Conservation (phyloP, 2,113 vertebrate species). For the Pantherophis guttatus region DNA sequence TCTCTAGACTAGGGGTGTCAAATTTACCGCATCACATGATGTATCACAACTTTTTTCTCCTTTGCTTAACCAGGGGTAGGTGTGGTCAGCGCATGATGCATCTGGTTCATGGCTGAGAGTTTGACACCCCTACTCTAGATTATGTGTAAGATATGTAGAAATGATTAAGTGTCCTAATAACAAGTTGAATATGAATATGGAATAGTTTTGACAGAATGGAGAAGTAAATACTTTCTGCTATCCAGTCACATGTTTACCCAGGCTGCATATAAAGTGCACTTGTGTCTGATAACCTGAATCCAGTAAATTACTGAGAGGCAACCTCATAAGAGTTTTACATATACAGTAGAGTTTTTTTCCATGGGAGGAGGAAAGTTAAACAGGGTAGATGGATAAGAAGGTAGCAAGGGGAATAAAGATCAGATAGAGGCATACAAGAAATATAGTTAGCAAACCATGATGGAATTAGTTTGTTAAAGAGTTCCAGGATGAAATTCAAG, state of each 20-base stretch:
- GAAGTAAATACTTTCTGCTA: not conserved
- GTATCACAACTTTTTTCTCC: too few species aligned
- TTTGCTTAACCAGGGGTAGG: too few species aligned
- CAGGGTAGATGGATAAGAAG: not conserved
- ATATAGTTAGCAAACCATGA: not conserved
- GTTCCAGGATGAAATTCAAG: not conserved
- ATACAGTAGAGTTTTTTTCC: not conserved
- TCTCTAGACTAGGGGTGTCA: not conserved
- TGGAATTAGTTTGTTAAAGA: not conserved
- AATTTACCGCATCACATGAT: too few species aligned
- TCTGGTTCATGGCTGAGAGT: too few species aligned
- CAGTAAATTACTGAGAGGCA: not conserved
- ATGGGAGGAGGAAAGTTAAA: not conserved
- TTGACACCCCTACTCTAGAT: too few species aligned
- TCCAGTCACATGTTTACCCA: not conserved
- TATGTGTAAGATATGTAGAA: not conserved
- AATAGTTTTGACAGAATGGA: not conserved
- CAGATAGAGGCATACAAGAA: not conserved
- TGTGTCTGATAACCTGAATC: not conserved
- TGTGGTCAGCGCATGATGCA: too few species aligned
- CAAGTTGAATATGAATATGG: not conserved
- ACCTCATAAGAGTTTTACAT: not conserved
- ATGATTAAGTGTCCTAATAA: not conserved
- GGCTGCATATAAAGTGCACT: not conserved
- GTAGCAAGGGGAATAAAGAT: not conserved